A percentile compares a stretch with the other conserved stretches of the same genome.
Evolutionary conservation across 2,797 vertebrate species (phyloP).

Genomic region (Oreochromis grahami): DNA sequence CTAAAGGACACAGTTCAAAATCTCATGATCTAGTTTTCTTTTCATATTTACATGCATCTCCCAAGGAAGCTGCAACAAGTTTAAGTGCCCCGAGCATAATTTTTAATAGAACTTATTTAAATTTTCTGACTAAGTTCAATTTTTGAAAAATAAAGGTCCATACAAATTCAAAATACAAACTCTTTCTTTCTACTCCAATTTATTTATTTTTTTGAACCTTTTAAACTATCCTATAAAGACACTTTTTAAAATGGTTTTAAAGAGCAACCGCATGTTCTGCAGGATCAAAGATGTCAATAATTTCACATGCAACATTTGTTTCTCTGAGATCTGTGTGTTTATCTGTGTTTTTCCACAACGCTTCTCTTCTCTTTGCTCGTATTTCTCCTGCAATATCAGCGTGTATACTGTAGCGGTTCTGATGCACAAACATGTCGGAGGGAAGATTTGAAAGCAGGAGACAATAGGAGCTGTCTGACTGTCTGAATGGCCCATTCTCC

Average conservation of each 20-base stretch:
- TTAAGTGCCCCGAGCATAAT: neutral
- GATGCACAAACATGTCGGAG: neutral
- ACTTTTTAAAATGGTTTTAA: neutral
- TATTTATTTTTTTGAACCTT: neutral
- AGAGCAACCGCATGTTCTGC: neutral
- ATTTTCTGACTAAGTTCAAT: neutral
- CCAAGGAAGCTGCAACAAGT: neutral
- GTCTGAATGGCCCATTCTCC: slow-evolving; percentile 22
- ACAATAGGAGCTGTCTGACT: slow-evolving; percentile 18
- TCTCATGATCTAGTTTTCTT: fast-evolving
- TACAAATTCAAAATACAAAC: neutral
- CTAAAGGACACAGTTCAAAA: fast-evolving
- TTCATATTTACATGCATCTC: neutral
- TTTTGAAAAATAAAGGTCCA: neutral
- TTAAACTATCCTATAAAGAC: neutral
- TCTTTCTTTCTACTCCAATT: neutral
- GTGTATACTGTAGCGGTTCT: neutral
- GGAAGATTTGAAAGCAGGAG: slow-evolving; percentile 12
- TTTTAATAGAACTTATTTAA: too few relatives aligned
- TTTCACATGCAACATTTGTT: neutral
- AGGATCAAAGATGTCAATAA: neutral
- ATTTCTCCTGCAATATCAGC: neutral
- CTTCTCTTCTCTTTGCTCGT: neutral
- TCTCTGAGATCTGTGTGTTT: neutral
- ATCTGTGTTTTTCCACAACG: neutral